Conservation (phyloP, 1,140 invertebrate genomes). For the Luehdorfia chinensis region DNA sequence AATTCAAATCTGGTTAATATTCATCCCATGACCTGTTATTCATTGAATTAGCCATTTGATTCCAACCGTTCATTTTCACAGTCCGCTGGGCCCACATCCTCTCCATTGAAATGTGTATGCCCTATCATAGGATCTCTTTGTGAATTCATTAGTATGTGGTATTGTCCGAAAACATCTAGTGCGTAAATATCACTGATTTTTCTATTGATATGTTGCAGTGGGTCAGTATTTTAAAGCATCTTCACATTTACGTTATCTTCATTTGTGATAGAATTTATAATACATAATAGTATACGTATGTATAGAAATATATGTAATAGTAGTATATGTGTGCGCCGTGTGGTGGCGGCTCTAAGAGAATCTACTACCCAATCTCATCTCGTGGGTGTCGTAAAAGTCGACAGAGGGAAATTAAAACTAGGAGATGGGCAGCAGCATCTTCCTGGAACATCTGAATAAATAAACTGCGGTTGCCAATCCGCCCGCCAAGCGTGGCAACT, state of each 20-base stretch:
- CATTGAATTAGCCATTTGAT: slow-evolving; percentile 1
- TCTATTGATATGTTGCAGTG: slow-evolving; percentile 17
- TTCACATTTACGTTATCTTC: neutral
- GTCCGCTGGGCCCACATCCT: slow-evolving; percentile 15
- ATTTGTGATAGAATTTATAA: too few relatives aligned
- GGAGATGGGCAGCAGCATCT: too few relatives aligned
- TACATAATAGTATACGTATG: too few relatives aligned
- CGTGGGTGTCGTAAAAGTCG: too few relatives aligned
- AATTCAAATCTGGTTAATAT: neutral
- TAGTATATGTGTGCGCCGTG: too few relatives aligned
- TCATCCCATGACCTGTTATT: slow-evolving; percentile 1
- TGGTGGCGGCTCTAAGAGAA: too few relatives aligned
- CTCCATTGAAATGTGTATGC: slow-evolving; percentile 19
- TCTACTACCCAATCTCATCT: too few relatives aligned
- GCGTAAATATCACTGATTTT: slow-evolving; percentile 30
- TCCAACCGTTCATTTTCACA: slow-evolving; percentile 14
- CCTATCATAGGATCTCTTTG: slow-evolving; percentile 16
- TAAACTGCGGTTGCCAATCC: too few relatives aligned
- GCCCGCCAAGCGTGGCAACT: too few relatives aligned
- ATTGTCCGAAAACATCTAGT: slow-evolving; percentile 38
- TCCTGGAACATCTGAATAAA: too few relatives aligned
- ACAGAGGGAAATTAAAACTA: too few relatives aligned
- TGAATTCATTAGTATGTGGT: slow-evolving; percentile 16
- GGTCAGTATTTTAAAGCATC: slow-evolving; percentile 18
- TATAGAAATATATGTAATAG: too few relatives aligned